These are phyloP conservation scores for Plectrocnemia conspersa DNA, from an alignment of 1,140 invertebrate genomes.

Conservation along the genomic window DNA sequence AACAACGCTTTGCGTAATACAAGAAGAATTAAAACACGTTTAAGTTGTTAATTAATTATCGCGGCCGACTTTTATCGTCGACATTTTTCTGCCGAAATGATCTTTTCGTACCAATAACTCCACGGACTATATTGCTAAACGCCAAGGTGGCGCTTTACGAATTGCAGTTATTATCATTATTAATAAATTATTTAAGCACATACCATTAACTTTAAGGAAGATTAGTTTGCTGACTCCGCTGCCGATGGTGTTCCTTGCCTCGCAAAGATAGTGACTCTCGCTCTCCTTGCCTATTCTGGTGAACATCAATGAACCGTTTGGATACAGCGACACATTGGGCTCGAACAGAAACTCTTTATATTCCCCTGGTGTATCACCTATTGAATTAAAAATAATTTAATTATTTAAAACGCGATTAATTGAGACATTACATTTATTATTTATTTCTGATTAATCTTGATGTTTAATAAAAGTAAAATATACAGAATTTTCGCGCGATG, in stretches of 20 bases:
- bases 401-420: neutral
- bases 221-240: constrained; percentile 83
- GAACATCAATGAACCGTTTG: constrained; percentile 77
- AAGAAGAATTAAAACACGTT: no score
- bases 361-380: constrained; percentile 72
- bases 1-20: no score
- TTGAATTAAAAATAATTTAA: constrained; percentile 21
- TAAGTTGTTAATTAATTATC: constrained; percentile 20
- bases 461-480: no score
- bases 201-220: constrained; percentile 82
- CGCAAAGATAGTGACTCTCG: constrained; percentile 88
- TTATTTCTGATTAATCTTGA: no score
- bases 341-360: constrained; percentile 80
- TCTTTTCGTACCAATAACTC: no score
- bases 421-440: constrained; percentile 11
- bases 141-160: neutral
- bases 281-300: constrained; percentile 75
- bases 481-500: no score
- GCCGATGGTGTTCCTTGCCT: constrained; percentile 86
- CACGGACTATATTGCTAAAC: neutral
- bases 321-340: constrained; percentile 67
- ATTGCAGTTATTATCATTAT: neutral
- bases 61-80: constrained; percentile 3
- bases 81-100: neutral
- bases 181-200: constrained; percentile 39